These are phyloP conservation scores for Tyrannus savana DNA, from an alignment of 2,113 vertebrate genomes.

Conservation along the genomic window DNA sequence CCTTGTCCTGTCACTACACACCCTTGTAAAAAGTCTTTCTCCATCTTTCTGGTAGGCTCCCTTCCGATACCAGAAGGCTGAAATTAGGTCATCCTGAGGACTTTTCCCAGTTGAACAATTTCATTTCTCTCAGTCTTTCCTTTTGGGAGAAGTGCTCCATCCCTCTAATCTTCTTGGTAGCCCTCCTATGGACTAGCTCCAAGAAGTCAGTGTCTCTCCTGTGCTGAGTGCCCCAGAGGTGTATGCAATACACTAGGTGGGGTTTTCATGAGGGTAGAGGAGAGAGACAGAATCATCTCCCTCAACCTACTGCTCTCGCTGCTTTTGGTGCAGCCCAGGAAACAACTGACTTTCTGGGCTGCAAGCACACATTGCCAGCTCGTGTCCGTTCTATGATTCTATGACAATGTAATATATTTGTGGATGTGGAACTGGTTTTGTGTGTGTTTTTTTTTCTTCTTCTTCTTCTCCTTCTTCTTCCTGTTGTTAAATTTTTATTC, in stretches of 20 bases:
- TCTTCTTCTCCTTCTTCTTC: not conserved
- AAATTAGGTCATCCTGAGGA: not conserved
- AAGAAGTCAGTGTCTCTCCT: not conserved
- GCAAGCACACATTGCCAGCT: fast-evolving
- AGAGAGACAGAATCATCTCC: not conserved
- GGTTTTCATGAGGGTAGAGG: not conserved
- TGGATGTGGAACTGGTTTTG: fast-evolving
- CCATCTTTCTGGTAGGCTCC: not conserved
- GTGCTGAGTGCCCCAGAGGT: not conserved
- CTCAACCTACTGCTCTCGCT: not conserved
- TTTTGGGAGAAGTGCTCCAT: not conserved
- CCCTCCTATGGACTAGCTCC: not conserved
- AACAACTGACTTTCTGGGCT: not conserved
- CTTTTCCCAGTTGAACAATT: not conserved
- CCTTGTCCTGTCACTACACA: not conserved
- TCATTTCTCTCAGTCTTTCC: not conserved
- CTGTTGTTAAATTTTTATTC: not conserved
- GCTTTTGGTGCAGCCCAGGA: not conserved
- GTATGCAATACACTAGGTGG: not conserved
- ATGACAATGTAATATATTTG: not conserved
- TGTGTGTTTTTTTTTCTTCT: not conserved
- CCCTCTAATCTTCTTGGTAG: not conserved
- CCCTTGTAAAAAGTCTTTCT: not conserved
- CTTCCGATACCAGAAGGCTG: not conserved
- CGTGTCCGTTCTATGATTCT: not conserved